Evolutionary conservation across 2,888 invertebrate species (phyloP), one percentile per base, ranked within the genome.

Genomic region (Emmelina monodactyla): DNA sequence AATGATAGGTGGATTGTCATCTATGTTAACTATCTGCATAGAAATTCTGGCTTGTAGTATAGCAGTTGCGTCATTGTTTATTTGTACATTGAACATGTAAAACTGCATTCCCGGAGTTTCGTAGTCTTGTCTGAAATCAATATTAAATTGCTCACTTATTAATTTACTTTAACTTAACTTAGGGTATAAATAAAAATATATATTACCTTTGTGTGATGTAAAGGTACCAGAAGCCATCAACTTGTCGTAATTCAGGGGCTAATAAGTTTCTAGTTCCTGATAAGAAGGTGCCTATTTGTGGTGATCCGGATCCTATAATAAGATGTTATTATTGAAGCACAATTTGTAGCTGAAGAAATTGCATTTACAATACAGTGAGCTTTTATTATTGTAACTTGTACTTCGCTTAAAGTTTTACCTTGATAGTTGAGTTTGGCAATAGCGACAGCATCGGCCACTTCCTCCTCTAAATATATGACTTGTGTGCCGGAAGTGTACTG

Each of bases 401-500:
- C n/a, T n/a, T n/a, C n/a, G n/a, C n/a, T n/a, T n/a, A n/a, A n/a
- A n/a, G n/a, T 10, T 11, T 51, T 42, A 78, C 82, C 82, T 34
- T 55, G 37, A 42, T 81, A 81, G 48, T 82, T 80, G 1, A 82
- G 52, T 41, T 54, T 61, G 0, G 80, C 82, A 9, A 82, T 71
- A 9, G 60, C 40, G 1, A 81, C 67, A 0, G 68, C 60, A 3
- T 61, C 69, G 4, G 48, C 51, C 6, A 79, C 73, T 45, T 80
- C 79, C 45, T 82, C 82, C 0, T 81, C 68, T 61, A 82, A 70
- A 37, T 51, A 55, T 15, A 82, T 70, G 42, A 63, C 38, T 49
- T 79, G 92, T 39, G 83, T 86, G 53, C 86, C 88, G 11, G 76
- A 86, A 6, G 78, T 84, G 43, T 58, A 75, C 1, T 34, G 39